Conservation (phyloP, 2,888 invertebrate species). For the Iselma pallidipennis region DNA sequence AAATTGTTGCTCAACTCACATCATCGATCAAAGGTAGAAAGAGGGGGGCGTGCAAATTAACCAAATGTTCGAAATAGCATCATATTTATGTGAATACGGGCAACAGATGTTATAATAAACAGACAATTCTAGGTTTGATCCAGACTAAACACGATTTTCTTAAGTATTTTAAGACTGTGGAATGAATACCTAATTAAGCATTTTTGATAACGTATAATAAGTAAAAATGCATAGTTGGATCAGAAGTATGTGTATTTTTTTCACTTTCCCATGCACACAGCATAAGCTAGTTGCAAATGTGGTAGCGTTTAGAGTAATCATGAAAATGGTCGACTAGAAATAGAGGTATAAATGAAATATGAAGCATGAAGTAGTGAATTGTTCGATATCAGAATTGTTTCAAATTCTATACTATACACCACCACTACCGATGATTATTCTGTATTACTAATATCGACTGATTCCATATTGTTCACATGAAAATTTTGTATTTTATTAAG, state of each 20-base stretch:
- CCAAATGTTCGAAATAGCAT: neutral
- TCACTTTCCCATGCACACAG: too few relatives aligned
- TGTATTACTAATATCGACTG: neutral
- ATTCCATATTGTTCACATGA: neutral
- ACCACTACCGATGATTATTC: neutral
- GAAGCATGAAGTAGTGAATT: neutral
- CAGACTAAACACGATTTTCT: conserved; percentile 16
- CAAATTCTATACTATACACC: neutral
- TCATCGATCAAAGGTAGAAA: neutral
- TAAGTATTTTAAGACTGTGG: conserved; percentile 7
- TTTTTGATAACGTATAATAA: neutral
- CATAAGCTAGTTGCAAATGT: neutral
- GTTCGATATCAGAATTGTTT: neutral
- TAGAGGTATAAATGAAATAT: neutral
- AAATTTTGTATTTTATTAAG: neutral
- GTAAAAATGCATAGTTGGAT: too few relatives aligned
- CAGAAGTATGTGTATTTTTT: too few relatives aligned
- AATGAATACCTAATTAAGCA: conserved; percentile 12
- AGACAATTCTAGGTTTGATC: conserved; percentile 14
- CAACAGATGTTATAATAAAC: conserved; percentile 18
- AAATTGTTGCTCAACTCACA: conserved; percentile 1
- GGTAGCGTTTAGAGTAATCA: neutral
- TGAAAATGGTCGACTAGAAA: neutral
- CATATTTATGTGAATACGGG: neutral
- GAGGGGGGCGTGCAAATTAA: neutral